A percentile compares a stretch with the other conserved stretches of the same genome.
phyloP scores from a whole-genome alignment of 2,113 vertebrate genomes.

The Mesocricetus auratus region DNA sequence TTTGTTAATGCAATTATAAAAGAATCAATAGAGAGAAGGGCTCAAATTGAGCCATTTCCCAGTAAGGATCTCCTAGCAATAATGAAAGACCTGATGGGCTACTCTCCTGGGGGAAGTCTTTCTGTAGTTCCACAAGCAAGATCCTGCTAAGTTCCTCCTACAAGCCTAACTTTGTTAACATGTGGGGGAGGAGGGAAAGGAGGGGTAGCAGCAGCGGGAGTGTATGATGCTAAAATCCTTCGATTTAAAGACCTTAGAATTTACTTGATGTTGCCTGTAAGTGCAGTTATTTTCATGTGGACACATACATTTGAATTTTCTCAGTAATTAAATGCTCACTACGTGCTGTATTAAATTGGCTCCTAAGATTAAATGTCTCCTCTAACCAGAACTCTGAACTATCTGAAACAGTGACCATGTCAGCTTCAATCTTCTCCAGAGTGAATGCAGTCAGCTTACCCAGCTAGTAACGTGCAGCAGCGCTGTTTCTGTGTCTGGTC shows the following conservation, averaged over 20 bases:
- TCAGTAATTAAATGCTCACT: not conserved
- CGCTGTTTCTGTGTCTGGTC: not conserved
- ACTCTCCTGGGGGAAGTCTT: not conserved
- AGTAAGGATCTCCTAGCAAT: not conserved
- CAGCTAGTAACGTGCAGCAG: not conserved
- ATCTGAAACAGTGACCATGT: not conserved
- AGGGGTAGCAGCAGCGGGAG: not conserved
- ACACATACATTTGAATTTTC: not conserved
- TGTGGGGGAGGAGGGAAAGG: not conserved
- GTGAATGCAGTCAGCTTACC: not conserved
- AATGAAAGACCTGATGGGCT: not conserved
- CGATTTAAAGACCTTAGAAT: not conserved
- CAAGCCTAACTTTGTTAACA: not conserved
- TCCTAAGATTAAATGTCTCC: not conserved
- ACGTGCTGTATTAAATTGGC: not conserved
- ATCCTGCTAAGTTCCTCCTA: not conserved
- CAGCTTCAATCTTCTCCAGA: not conserved
- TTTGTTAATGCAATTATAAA: conserved; percentile 46
- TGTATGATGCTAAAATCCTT: conserved; percentile 9
- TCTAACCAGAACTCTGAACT: not conserved
- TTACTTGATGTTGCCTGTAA: conserved; percentile 13
- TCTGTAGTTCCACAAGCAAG: not conserved
- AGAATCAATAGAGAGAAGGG: conserved; percentile 28
- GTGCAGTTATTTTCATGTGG: not conserved
- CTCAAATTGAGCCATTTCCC: conserved; percentile 53